These are phyloP conservation scores for Oryzias celebensis DNA, from an alignment of 2,113 vertebrate species.

Conservation along the genomic window DNA sequence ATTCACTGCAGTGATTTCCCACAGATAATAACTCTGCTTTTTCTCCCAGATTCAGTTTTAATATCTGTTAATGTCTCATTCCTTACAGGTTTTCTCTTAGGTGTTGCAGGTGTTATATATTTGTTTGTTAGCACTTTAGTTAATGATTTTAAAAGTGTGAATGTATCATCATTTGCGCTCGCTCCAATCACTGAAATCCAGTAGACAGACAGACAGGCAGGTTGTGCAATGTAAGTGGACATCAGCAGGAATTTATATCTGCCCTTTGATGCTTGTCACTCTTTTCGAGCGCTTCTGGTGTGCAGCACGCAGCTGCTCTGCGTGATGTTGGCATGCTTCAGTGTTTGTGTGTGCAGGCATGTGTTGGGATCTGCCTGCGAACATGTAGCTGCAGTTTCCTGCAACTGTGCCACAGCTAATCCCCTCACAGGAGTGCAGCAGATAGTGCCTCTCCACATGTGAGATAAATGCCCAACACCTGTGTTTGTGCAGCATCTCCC, in stretches of 20 bases:
- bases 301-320: slow-evolving; percentile 42
- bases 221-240: slow-evolving; percentile 44
- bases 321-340: slow-evolving; percentile 7
- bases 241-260: slow-evolving; percentile 45
- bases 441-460: slow-evolving; percentile 30
- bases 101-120: slow-evolving; percentile 48
- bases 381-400: slow-evolving; percentile 39
- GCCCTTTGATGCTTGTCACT: slow-evolving; percentile 33
- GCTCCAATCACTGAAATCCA: not conserved
- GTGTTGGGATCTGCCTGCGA: slow-evolving; percentile 40
- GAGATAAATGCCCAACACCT: slow-evolving; percentile 33
- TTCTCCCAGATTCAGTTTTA: slow-evolving; percentile 1
- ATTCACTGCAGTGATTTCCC: slow-evolving; percentile 19
- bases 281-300: slow-evolving; percentile 36
- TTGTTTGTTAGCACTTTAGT: slow-evolving; percentile 20
- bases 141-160: slow-evolving; percentile 12
- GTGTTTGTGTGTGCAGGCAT: slow-evolving; percentile 37
- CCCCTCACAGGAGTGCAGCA: slow-evolving; percentile 43
- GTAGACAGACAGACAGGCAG: slow-evolving; percentile 13
- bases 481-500: slow-evolving; percentile 25
- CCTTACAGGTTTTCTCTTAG: slow-evolving; percentile 35
- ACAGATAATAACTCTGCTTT: slow-evolving; percentile 18
- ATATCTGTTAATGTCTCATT: slow-evolving; percentile 22
- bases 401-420: slow-evolving; percentile 47
- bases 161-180: not conserved